A percentile compares a stretch with the other conserved stretches of the same genome.
Conservation (phyloP, 2,797 vertebrate species). For the Euphonia xanthogaster region DNA sequence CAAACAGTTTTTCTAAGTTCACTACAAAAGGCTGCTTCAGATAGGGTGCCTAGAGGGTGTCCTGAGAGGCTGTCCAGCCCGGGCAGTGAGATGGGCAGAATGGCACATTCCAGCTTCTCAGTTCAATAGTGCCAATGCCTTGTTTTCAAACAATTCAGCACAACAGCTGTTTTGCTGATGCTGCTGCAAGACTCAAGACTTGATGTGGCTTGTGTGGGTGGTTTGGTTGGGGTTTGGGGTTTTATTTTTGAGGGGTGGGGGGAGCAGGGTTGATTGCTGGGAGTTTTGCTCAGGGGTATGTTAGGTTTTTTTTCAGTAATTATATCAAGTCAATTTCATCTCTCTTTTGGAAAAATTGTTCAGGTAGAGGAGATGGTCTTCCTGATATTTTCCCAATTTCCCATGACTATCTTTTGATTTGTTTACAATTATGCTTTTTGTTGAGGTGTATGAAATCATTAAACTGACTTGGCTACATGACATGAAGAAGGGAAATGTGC, state of each 20-base stretch:
- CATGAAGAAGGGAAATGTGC: background rate
- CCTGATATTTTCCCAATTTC: background rate
- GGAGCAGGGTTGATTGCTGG: background rate
- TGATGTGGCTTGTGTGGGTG: background rate
- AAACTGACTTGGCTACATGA: rapidly evolving
- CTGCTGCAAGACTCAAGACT: background rate
- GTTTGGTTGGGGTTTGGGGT: background rate
- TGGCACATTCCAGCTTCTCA: background rate
- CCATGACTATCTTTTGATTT: background rate
- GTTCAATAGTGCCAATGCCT: rapidly evolving
- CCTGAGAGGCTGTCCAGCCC: background rate
- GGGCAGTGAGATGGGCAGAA: background rate
- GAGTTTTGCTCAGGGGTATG: background rate
- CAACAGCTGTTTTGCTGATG: background rate
- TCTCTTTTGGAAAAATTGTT: background rate
- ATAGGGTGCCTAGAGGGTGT: background rate
- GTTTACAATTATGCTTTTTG: background rate
- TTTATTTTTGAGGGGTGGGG: rapidly evolving
- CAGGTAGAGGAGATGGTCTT: background rate
- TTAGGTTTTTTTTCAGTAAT: background rate
- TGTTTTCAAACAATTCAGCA: background rate
- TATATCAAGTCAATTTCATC: background rate
- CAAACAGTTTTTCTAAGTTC: background rate
- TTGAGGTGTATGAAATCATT: background rate
- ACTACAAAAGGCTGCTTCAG: background rate